Percentiles rank a stretch among this genome's conserved stretches.
Conservation (phyloP, 2,888 invertebrate genomes). For the Seladonia tumulorum region DNA sequence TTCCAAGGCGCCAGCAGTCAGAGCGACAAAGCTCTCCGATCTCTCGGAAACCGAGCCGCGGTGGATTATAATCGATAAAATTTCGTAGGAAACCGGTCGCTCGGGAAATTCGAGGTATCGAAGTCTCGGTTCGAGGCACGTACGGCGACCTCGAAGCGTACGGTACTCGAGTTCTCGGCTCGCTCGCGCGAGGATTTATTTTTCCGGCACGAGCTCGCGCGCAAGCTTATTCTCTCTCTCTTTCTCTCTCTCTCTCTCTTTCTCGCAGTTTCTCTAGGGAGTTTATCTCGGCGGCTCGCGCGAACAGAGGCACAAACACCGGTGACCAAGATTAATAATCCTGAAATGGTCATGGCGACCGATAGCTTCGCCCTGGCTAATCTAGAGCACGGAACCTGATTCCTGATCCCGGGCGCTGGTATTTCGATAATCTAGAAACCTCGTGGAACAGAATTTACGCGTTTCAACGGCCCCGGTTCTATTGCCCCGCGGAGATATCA, state of each 20-base stretch:
- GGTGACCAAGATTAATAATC: slow-evolving; percentile 69
- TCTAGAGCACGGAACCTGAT: slow-evolving; percentile 71
- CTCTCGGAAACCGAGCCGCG: neutral
- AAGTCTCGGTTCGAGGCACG: slow-evolving; percentile 21
- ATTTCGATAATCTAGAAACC: slow-evolving; percentile 74
- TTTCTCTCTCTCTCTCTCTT: neutral
- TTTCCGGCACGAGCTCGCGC: slow-evolving; percentile 52
- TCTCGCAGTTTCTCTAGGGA: slow-evolving; percentile 6
- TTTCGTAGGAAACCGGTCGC: neutral
- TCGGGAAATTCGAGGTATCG: slow-evolving; percentile 26
- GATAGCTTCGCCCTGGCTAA: slow-evolving; percentile 59
- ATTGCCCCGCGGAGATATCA: slow-evolving; percentile 53
- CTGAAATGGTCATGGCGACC: slow-evolving; percentile 67
- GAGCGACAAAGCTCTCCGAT: neutral
- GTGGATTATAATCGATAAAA: neutral
- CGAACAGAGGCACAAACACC: slow-evolving; percentile 53
- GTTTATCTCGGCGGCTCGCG: slow-evolving; percentile 56
- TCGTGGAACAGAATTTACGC: slow-evolving; percentile 68
- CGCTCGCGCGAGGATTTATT: slow-evolving; percentile 52
- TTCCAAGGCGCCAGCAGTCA: neutral
- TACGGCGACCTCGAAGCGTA: slow-evolving; percentile 31
- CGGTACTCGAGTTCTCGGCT: slow-evolving; percentile 27
- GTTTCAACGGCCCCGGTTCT: slow-evolving; percentile 48
- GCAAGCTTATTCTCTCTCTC: neutral
- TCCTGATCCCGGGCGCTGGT: slow-evolving; percentile 61